Evolutionary conservation across 2,888 invertebrate species (phyloP), one percentile per base, ranked within the genome.

Genomic region (Andrena hattorfiana): DNA sequence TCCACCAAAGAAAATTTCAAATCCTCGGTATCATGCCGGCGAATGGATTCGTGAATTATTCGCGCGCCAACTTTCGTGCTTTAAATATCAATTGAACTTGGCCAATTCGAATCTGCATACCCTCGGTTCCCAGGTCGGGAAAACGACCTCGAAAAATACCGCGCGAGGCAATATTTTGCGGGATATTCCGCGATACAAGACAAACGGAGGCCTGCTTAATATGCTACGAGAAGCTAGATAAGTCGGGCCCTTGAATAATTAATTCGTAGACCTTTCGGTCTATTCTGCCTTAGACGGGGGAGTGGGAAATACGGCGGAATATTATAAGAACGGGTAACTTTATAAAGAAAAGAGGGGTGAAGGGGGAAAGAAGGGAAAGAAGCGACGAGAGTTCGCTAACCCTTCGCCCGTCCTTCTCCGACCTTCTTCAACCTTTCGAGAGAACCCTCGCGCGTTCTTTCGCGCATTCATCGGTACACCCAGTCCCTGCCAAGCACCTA

Each of bases 331-430:
- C 35, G 2, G 23, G 26, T 28, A 13, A 26, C 63, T 56, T 59
- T 13, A 68, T 56, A 26, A 56, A 48, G n/a, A 42, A 42, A 42
- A 16, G 42, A 1, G 42, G 13, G 13, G 2, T 2, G 3, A 42
- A 0, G 16, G 4, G 42, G 62, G 54, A 28, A 32, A 35, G 35
- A 26, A n/a, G 51, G 32, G 54, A 30, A 67, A 67, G 70, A 59
- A 70, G 32, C 32, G 16, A 63, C 48, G 26, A 7, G 59, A 75
- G 84, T 84, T 84, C 77, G 83, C 68, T 81, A 77, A 84, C 83
- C 42, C 56, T 26, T 56, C 23, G 56, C 10, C 56, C 56, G 56
- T 56, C 77, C 76, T 77, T 23, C 13, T 74, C 48, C 70, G 13
- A 54, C 67, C 6, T 60, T 69, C 26, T 70, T 60, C 42, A 81